Conservation (phyloP, 1,140 invertebrate genomes). For the Trachymyrmex septentrionalis region DNA sequence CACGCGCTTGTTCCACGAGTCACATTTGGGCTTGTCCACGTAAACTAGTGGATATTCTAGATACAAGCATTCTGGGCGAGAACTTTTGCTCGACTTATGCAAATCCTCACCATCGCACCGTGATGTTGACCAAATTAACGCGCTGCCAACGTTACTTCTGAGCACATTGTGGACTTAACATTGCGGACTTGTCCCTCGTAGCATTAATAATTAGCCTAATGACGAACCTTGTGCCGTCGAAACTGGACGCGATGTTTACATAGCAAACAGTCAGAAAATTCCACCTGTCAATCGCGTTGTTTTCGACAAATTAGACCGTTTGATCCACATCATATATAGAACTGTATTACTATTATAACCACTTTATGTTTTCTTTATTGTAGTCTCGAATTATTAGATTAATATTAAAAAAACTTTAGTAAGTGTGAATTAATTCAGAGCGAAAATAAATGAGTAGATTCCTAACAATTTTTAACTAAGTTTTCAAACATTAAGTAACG, state of each 20-base stretch:
- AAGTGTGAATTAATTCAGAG: not conserved
- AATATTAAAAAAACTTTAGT: not conserved
- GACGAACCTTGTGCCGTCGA: slow-evolving; percentile 22
- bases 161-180: slow-evolving; percentile 28
- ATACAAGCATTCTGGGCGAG: not conserved
- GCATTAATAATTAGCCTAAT: slow-evolving; percentile 71
- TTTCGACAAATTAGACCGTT: slow-evolving; percentile 60
- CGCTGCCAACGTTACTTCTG: slow-evolving; percentile 9
- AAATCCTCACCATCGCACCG: not conserved
- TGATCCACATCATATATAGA: slow-evolving; percentile 19
- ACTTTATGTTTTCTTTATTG: not conserved
- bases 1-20: not conserved
- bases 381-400: not conserved
- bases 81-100: slow-evolving; percentile 21
- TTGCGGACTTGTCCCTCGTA: slow-evolving; percentile 11
- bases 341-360: not conserved
- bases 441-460: not conserved
- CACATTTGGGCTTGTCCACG: not conserved
- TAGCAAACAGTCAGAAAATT: slow-evolving; percentile 61
- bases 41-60: not conserved
- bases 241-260: slow-evolving; percentile 46
- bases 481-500: not conserved
- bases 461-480: not conserved
- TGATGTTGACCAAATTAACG: slow-evolving; percentile 40
- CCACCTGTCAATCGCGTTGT: slow-evolving; percentile 45